phyloP scores from a whole-genome alignment of 2,113 vertebrate species.

The Coptodon rendalli region DNA sequence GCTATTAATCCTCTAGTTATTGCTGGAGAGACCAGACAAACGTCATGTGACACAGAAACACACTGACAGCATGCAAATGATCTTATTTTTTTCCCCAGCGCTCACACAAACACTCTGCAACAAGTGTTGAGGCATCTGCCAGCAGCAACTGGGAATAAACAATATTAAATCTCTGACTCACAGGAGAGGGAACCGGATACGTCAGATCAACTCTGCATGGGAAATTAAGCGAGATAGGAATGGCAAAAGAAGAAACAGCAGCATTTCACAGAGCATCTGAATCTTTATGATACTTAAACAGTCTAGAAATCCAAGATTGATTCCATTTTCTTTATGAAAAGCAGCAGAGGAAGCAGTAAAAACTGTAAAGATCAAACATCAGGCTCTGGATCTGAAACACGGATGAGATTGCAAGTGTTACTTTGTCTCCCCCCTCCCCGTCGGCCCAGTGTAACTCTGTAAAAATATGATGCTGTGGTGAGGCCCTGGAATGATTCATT shows the following conservation, averaged over 20 bases:
- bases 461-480: not conserved
- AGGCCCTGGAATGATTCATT: not conserved
- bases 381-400: slow-evolving; percentile 34
- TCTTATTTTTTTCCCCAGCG: not conserved
- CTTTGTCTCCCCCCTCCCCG: not conserved
- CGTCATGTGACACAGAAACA: not conserved
- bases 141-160: slow-evolving; percentile 6
- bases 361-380: not conserved
- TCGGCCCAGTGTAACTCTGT: not conserved
- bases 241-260: not conserved
- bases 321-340: not conserved
- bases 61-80: not conserved
- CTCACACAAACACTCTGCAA: not conserved
- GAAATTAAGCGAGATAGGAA: not conserved
- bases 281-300: not conserved
- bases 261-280: not conserved
- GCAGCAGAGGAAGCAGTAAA: not conserved
- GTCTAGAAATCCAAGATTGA: not conserved
- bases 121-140: not conserved
- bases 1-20: not conserved
- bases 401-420: not conserved
- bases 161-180: slow-evolving; percentile 11
- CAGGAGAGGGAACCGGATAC: not conserved
- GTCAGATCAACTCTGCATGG: not conserved
- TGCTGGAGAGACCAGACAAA: not conserved